A percentile compares a stretch with the other conserved stretches of the same genome.
Evolutionary conservation across 2,113 vertebrate species (phyloP).

Genomic region (Trochalopteron elliotii): DNA sequence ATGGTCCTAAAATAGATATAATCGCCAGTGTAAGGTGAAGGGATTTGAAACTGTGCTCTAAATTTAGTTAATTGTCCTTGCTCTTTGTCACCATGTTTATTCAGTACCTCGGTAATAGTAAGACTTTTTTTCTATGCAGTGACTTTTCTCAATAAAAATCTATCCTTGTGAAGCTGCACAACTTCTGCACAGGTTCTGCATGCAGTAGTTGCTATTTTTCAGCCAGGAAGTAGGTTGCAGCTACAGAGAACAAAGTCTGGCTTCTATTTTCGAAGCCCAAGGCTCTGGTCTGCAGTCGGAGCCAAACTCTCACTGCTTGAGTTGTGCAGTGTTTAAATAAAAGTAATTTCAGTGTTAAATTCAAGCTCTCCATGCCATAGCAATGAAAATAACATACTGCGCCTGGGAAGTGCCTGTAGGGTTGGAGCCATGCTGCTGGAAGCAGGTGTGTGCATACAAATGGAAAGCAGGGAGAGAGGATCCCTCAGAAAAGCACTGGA

Average conservation of each 20-base stretch:
- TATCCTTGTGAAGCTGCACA: neutral
- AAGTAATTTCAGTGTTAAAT: slow-evolving; percentile 53
- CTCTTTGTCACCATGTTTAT: slow-evolving; percentile 1
- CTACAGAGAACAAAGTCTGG: slow-evolving; percentile 1
- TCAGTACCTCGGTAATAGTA: neutral
- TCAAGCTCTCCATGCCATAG: neutral
- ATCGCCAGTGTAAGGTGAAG: neutral
- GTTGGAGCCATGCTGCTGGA: neutral
- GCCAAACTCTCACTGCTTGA: slow-evolving; percentile 33
- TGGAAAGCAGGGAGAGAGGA: neutral
- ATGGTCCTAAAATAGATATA: neutral
- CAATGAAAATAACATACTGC: slow-evolving; percentile 23
- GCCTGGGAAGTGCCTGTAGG: neutral
- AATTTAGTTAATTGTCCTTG: slow-evolving; percentile 37
- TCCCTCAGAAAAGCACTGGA: neutral
- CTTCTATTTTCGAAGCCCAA: slow-evolving; percentile 20
- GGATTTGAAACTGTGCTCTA: neutral
- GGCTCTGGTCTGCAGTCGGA: neutral
- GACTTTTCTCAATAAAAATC: neutral
- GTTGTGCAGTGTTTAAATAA: slow-evolving; percentile 47
- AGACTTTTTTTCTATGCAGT: neutral
- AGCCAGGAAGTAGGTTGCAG: neutral
- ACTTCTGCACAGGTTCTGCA: neutral
- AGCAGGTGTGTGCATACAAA: slow-evolving; percentile 24
- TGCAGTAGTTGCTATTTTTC: slow-evolving; percentile 1